Conservation (phyloP, 2,797 vertebrate species). For the Cossypha caffra region DNA sequence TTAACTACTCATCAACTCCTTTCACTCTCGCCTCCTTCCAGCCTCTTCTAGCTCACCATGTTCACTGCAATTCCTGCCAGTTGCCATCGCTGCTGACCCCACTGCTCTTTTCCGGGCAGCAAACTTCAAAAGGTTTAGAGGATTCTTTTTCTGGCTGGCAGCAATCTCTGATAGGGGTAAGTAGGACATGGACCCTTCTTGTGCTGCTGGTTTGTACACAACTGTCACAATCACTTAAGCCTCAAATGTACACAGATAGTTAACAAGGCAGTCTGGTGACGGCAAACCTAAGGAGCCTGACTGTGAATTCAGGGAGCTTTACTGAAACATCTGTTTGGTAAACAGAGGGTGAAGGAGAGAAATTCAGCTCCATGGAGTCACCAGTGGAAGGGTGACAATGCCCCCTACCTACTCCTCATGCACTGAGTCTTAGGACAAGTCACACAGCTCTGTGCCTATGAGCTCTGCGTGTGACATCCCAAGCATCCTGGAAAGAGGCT, state of each 20-base stretch:
- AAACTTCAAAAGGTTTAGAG: not conserved
- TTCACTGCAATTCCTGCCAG: not conserved
- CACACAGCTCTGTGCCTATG: not conserved
- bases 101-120: not conserved
- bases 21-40: not conserved
- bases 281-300: not conserved
- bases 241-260: not conserved
- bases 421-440: not conserved
- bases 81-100: not conserved
- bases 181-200: not conserved
- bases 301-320: not conserved
- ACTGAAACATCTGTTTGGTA: not conserved
- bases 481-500: not conserved
- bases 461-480: not conserved
- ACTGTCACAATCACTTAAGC: not conserved
- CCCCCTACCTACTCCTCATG: not conserved
- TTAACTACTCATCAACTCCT: not conserved
- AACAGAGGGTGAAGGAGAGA: not conserved
- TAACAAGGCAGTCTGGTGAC: not conserved
- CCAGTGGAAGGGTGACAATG: conserved; percentile 32
- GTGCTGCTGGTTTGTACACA: not conserved
- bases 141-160: not conserved
- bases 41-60: not conserved
- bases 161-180: not conserved
- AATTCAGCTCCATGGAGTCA: not conserved